These are phyloP conservation scores for Aelia acuminata DNA, from an alignment of 2,888 invertebrate species.

Conservation along the genomic window DNA sequence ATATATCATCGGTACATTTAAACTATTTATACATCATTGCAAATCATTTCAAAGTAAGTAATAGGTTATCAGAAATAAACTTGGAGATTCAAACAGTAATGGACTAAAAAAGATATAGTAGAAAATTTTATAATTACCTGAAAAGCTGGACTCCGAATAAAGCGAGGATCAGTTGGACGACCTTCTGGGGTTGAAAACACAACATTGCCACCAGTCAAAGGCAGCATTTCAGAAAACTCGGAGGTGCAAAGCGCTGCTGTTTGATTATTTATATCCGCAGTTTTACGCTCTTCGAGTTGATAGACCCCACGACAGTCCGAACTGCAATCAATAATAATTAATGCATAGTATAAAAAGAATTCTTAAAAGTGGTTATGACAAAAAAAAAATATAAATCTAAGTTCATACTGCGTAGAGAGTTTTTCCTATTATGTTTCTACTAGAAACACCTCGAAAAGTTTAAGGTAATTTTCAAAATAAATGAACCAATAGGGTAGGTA, in stretches of 20 bases:
- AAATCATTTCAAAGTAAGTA: no score
- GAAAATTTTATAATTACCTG: constrained; percentile 76
- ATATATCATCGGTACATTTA: no score
- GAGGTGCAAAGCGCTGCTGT: constrained; percentile 97
- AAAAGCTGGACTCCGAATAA: constrained; percentile 89
- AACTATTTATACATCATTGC: neutral
- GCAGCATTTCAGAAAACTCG: constrained; percentile 97
- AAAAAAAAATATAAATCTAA: no score
- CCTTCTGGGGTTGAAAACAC: constrained; percentile 96
- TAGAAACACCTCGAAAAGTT: no score
- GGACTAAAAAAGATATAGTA: neutral
- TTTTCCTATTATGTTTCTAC: no score
- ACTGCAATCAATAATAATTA: constrained; percentile 74
- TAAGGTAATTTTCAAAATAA: no score
- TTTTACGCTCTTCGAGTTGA: constrained; percentile 82
- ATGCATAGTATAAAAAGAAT: no score
- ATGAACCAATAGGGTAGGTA: no score
- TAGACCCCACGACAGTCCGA: constrained; percentile 95
- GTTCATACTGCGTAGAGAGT: no score
- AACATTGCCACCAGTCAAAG: constrained; percentile 93
- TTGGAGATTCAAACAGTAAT: neutral
- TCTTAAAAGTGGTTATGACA: no score
- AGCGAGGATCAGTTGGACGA: constrained; percentile 88
- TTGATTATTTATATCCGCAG: constrained; percentile 83
- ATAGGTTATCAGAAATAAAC: neutral